A percentile compares a stretch with the other conserved stretches of the same genome.
These are phyloP conservation scores for Hippocampus guttulatus DNA, from an alignment of 2,113 vertebrate species.

Conservation along the genomic window DNA sequence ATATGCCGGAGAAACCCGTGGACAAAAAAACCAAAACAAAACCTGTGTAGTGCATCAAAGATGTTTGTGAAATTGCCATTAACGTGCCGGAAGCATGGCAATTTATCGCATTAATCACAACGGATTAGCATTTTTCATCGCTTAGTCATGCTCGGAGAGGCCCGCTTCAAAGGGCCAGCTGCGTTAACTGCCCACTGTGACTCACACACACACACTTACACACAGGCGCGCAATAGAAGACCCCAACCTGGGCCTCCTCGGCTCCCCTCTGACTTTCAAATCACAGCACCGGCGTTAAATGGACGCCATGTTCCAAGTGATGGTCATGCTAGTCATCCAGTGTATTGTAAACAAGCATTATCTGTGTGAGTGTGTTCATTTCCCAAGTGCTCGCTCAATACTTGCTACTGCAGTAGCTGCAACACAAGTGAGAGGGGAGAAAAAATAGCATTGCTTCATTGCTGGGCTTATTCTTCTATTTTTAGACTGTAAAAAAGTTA, in stretches of 20 bases:
- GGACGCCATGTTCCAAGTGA: conserved; percentile 28
- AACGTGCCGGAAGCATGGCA: conserved; percentile 57
- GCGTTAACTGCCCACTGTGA: conserved; percentile 49
- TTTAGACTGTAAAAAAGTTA: too few species aligned
- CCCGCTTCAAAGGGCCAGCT: conserved; percentile 63
- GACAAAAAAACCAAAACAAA: neutral
- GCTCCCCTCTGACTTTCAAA: conserved; percentile 51
- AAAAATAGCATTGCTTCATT: neutral
- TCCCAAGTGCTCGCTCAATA: neutral
- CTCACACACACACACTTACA: conserved; percentile 18
- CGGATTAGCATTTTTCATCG: conserved; percentile 72
- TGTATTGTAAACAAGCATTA: conserved; percentile 3
- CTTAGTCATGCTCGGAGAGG: conserved; percentile 72
- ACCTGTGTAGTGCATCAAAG: neutral
- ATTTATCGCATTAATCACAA: conserved; percentile 78
- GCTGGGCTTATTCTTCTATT: neutral
- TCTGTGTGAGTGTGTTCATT: neutral
- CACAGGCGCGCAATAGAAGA: conserved; percentile 19
- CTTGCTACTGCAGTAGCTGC: neutral
- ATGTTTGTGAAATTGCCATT: conserved; percentile 2
- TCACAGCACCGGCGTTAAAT: conserved; percentile 53
- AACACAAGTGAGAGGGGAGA: neutral
- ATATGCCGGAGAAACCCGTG: neutral
- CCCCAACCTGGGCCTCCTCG: conserved; percentile 61
- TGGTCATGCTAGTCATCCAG: neutral